Percentiles rank a stretch among this genome's conserved stretches.
Conservation (phyloP, 2,888 invertebrate genomes). For the Incurvaria masculella region DNA sequence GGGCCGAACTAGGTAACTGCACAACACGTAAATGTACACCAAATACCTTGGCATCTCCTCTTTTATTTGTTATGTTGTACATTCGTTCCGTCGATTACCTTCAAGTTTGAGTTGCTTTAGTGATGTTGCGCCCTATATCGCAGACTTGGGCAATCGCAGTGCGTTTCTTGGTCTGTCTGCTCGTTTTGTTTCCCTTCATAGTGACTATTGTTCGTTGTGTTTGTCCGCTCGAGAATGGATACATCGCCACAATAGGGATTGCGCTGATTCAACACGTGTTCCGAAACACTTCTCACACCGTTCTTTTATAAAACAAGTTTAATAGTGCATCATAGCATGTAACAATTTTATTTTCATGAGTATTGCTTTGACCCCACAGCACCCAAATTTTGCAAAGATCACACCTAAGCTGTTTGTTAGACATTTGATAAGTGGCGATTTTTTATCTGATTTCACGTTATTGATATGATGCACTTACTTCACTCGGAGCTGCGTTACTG, state of each 20-base stretch:
- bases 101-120: conserved; percentile 56
- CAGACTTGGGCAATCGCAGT: conserved; percentile 55
- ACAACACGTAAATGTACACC: conserved; percentile 53
- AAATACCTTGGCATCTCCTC: conserved; percentile 45
- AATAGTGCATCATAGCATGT: conserved; percentile 52
- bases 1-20: conserved; percentile 68
- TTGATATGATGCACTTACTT: neutral
- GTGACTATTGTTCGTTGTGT: conserved; percentile 52
- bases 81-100: neutral
- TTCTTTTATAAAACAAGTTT: conserved; percentile 33
- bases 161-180: conserved; percentile 49
- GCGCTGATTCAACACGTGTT: conserved; percentile 46
- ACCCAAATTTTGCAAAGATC: neutral
- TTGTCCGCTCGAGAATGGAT: conserved; percentile 51
- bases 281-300: conserved; percentile 41
- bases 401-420: neutral
- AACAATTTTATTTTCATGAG: neutral
- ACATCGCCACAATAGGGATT: conserved; percentile 37
- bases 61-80: conserved; percentile 41
- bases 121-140: conserved; percentile 55
- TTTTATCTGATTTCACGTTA: neutral
- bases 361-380: neutral
- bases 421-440: neutral
- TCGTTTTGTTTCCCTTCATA: conserved; percentile 33
- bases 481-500: neutral